Conservation (phyloP, 2,888 invertebrate genomes). For the Drosophila trichaetosa region DNA sequence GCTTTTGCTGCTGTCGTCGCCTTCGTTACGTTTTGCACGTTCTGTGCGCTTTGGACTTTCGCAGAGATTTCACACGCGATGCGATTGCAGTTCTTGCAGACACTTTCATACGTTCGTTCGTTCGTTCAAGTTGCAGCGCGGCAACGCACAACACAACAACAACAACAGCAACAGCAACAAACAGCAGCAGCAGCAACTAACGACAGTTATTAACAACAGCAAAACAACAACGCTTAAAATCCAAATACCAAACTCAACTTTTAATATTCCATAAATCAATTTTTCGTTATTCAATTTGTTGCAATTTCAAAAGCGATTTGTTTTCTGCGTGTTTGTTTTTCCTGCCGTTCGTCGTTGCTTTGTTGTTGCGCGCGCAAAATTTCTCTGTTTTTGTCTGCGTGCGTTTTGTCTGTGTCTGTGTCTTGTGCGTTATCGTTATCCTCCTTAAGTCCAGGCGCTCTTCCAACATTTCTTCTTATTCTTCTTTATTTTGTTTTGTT, state of each 20-base stretch:
- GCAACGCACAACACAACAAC: conserved; percentile 33
- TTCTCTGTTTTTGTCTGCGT: conserved; percentile 26
- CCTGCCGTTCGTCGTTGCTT: conserved; percentile 23
- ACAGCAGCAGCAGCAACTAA: not conserved
- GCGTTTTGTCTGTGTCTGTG: conserved; percentile 8
- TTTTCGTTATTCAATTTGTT: not conserved
- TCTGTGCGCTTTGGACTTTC: conserved; percentile 83
- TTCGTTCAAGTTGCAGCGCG: conserved; percentile 79
- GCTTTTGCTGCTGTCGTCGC: conserved; percentile 40
- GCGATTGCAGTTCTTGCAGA: conserved; percentile 85
- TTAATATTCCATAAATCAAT: not conserved
- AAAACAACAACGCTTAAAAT: conserved; percentile 10
- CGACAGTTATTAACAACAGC: not conserved
- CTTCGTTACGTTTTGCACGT: conserved; percentile 65
- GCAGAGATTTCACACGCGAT: conserved; percentile 84
- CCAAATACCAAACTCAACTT: not conserved
- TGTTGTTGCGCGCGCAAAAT: conserved; percentile 54
- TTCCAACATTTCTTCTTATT: conserved; percentile 7
- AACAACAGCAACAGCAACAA: not conserved
- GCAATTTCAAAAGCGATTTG: not conserved
- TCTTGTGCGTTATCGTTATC: not conserved
- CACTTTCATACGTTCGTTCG: conserved; percentile 84
- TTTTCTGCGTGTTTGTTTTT: conserved; percentile 7
- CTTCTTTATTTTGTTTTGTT: not conserved
- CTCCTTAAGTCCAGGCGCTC: conserved; percentile 30